Percentiles rank a stretch among this genome's conserved stretches.
Evolutionary conservation across 92 coral and sea anemone genomes (phyloP).

Genomic region (Porites evermanni): DNA sequence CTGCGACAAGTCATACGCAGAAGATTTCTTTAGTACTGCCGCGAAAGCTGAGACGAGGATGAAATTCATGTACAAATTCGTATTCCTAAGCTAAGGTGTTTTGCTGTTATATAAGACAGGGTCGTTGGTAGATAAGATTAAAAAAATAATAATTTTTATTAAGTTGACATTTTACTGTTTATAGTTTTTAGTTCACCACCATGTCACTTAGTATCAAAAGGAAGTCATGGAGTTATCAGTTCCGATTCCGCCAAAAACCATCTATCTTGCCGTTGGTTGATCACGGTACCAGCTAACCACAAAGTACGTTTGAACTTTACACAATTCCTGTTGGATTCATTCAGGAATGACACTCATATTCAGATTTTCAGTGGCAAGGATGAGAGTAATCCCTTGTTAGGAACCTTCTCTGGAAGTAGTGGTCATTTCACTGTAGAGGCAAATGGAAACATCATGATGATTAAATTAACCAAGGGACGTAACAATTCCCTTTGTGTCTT

Average conservation of each 20-base stretch:
- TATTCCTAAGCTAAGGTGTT: too few species aligned
- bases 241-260: neutral
- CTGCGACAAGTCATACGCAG: too few species aligned
- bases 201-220: neutral
- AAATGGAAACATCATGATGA: neutral
- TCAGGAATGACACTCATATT: neutral
- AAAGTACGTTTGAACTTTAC: neutral
- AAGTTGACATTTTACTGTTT: neutral
- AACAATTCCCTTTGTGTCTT: neutral
- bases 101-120: too few species aligned
- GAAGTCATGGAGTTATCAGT: neutral
- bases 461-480: neutral
- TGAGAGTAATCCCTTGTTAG: neutral
- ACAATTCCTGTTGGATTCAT: neutral
- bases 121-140: too few species aligned
- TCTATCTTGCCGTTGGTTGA: neutral
- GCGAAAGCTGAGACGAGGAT: too few species aligned
- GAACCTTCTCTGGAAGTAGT: neutral
- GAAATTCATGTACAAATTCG: too few species aligned
- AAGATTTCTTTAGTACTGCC: too few species aligned
- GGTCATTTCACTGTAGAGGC: neutral
- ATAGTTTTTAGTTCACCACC: neutral
- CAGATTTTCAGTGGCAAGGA: neutral
- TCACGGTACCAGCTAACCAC: neutral
- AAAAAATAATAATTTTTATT: too few species aligned